phyloP scores from a whole-genome alignment of 2,113 vertebrate species.

The Eulemur macaco region DNA sequence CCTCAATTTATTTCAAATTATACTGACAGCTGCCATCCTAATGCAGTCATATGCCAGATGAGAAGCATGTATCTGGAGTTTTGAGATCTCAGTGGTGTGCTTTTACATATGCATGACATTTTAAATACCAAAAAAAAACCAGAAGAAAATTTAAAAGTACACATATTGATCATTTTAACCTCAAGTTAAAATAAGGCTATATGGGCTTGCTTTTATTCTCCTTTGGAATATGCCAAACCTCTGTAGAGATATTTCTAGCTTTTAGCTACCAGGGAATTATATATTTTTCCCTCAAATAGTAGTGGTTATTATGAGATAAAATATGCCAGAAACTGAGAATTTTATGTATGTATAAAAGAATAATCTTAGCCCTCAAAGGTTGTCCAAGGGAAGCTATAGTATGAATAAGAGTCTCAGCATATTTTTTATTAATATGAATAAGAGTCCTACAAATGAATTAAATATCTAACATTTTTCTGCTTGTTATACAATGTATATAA shows the following conservation, averaged over 20 bases:
- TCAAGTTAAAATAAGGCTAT: conserved; percentile 47
- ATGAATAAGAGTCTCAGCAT: neutral
- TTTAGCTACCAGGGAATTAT: conserved; percentile 33
- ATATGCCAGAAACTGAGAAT: neutral
- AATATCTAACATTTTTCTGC: conserved; percentile 30
- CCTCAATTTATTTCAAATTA: neutral
- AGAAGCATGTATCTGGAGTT: neutral
- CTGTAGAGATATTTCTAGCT: conserved; percentile 56
- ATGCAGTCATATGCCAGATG: neutral
- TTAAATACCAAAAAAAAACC: conserved; percentile 47
- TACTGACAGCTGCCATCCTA: neutral
- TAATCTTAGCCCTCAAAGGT: conserved; percentile 7
- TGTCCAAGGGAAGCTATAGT: conserved; percentile 36
- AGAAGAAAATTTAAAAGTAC: neutral
- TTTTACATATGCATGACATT: neutral
- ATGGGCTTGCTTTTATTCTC: neutral
- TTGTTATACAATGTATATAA: neutral
- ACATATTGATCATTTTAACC: conserved; percentile 60
- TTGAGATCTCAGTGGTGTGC: neutral
- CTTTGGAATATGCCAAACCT: conserved; percentile 45
- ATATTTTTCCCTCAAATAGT: conserved; percentile 59
- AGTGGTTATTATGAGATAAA: conserved; percentile 51
- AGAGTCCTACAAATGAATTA: conserved; percentile 7
- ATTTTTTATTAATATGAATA: conserved; percentile 61
- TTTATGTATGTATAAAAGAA: conserved; percentile 46